A percentile compares a stretch with the other conserved stretches of the same genome.
phyloP scores from a whole-genome alignment of 2,888 invertebrate genomes.

The Phlogophora meticulosa region DNA sequence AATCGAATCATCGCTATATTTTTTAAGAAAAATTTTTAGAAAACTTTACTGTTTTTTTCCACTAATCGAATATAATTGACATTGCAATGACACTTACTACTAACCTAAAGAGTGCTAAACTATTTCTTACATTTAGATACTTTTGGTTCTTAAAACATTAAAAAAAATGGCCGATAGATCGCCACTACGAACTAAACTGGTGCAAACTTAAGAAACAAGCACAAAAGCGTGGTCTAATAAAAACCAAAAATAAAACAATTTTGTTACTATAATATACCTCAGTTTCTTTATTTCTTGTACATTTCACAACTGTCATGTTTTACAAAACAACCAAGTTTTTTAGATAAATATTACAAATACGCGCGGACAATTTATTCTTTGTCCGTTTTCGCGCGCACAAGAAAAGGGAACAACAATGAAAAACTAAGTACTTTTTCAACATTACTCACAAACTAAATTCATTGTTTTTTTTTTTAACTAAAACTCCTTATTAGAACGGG shows the following conservation, averaged over 20 bases:
- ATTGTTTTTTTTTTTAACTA: constrained; percentile 74
- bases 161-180: constrained; percentile 72
- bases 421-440: constrained; percentile 66
- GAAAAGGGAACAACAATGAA: constrained; percentile 64
- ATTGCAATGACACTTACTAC: constrained; percentile 90
- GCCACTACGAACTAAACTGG: constrained; percentile 73
- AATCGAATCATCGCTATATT: constrained; percentile 73
- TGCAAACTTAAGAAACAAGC: constrained; percentile 85
- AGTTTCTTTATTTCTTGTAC: constrained; percentile 88
- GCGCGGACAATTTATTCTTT: constrained; percentile 36
- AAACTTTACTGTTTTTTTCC: constrained; percentile 85
- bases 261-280: constrained; percentile 83
- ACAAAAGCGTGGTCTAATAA: constrained; percentile 80
- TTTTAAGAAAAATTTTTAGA: constrained; percentile 84
- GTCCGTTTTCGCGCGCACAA: constrained; percentile 46
- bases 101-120: constrained; percentile 89
- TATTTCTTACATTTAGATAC: constrained; percentile 85
- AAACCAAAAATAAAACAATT: constrained; percentile 84
- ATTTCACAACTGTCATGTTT: constrained; percentile 86
- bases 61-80: constrained; percentile 91
- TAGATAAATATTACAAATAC: constrained; percentile 51
- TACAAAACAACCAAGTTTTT: constrained; percentile 80
- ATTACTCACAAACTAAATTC: constrained; percentile 78
- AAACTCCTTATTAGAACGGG: constrained; percentile 75
- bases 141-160: constrained; percentile 82